phyloP scores from a whole-genome alignment of 2,888 invertebrate species.

The Spodoptera littoralis region DNA sequence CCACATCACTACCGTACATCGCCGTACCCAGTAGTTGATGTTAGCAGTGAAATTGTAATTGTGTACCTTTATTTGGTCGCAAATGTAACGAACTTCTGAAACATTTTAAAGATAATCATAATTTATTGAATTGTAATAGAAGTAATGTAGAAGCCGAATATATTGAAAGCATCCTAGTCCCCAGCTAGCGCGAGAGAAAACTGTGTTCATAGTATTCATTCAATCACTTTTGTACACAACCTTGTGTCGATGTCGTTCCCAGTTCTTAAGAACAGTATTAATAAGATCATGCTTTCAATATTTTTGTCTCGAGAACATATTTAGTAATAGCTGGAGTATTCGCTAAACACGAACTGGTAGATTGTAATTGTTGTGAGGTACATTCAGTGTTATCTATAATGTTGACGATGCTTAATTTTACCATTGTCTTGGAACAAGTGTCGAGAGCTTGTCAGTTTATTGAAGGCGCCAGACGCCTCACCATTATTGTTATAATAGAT shows the following conservation, averaged over 20 bases:
- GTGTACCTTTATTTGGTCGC: slow-evolving; percentile 55
- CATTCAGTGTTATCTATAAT: slow-evolving; percentile 66
- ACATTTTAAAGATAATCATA: slow-evolving; percentile 40
- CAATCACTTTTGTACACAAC: slow-evolving; percentile 1
- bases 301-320: slow-evolving; percentile 24
- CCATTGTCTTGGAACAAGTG: slow-evolving; percentile 13
- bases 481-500: slow-evolving; percentile 18
- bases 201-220: slow-evolving; percentile 14
- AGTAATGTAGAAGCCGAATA: slow-evolving; percentile 23
- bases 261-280: slow-evolving; percentile 18
- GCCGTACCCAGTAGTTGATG: slow-evolving; percentile 47
- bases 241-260: background rate
- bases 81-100: slow-evolving; percentile 54
- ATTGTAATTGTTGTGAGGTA: slow-evolving; percentile 73
- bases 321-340: slow-evolving; percentile 53
- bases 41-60: slow-evolving; percentile 53
- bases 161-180: slow-evolving; percentile 38
- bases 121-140: slow-evolving; percentile 43
- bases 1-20: slow-evolving; percentile 29
- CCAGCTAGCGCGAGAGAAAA: slow-evolving; percentile 7
- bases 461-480: slow-evolving; percentile 22
- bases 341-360: slow-evolving; percentile 64
- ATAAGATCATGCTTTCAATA: slow-evolving; percentile 35
- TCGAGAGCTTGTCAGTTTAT: slow-evolving; percentile 9
- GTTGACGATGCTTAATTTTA: slow-evolving; percentile 53